Conservation (phyloP, 2,113 vertebrate genomes). For the Macaca nemestrina region DNA sequence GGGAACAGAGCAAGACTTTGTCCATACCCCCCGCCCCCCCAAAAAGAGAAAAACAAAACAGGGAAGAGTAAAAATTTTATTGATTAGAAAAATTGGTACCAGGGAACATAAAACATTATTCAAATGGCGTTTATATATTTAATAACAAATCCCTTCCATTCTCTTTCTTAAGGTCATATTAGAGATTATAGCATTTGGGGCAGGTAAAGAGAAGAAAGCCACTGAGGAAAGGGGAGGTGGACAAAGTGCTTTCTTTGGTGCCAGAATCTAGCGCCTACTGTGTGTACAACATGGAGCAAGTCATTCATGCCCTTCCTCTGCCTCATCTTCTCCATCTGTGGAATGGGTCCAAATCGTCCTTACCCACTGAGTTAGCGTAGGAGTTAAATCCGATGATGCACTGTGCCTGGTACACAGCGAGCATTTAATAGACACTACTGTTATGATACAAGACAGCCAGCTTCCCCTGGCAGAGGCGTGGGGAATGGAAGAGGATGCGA, state of each 20-base stretch:
- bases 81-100: constrained; percentile 9
- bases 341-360: background rate
- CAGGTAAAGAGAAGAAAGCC: background rate
- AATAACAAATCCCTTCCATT: background rate
- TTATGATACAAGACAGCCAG: background rate
- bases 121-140: background rate
- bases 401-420: background rate
- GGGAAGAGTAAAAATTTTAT: no score
- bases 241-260: background rate
- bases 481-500: background rate
- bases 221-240: background rate
- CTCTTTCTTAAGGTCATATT: background rate
- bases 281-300: background rate
- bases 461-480: background rate
- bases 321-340: background rate
- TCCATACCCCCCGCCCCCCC: no score
- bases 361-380: background rate
- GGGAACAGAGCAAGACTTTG: no score
- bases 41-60: no score
- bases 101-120: background rate
- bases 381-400: background rate
- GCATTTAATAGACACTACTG: background rate
- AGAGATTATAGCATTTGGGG: background rate
- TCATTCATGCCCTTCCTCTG: background rate
- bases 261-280: background rate